A percentile compares a stretch with the other conserved stretches of the same genome.
Conservation (phyloP, 2,888 invertebrate species). For the Acleris holmiana region DNA sequence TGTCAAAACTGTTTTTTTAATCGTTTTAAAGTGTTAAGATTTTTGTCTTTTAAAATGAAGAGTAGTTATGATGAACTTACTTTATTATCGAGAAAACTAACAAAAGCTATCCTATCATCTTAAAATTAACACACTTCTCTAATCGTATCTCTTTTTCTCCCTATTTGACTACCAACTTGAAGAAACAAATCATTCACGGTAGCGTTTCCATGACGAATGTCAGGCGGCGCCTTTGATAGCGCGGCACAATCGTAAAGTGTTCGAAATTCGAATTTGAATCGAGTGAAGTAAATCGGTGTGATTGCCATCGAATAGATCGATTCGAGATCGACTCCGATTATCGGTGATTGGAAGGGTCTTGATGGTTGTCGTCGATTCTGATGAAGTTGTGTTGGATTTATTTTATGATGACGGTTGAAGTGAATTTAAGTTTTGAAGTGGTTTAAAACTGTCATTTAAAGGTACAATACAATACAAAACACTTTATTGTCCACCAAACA, state of each 20-base stretch:
- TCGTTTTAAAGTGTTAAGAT: no score
- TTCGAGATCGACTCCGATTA: conserved; percentile 63
- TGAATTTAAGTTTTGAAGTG: neutral
- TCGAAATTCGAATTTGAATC: conserved; percentile 58
- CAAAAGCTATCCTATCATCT: neutral
- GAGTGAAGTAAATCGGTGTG: conserved; percentile 68
- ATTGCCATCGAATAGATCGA: conserved; percentile 65
- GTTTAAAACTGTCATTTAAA: neutral
- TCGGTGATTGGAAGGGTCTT: conserved; percentile 46
- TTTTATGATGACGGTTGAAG: neutral
- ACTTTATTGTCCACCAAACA: no score
- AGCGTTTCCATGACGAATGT: conserved; percentile 68
- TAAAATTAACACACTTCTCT: neutral
- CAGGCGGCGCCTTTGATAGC: conserved; percentile 42
- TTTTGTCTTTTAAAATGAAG: no score
- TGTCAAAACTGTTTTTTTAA: no score
- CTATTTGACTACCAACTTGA: conserved; percentile 40
- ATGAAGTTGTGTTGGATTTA: conserved; percentile 9
- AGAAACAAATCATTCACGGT: conserved; percentile 48
- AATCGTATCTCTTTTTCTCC: conserved; percentile 2
- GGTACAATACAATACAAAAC: no score
- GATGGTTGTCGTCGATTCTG: conserved; percentile 33
- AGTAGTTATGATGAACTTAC: no score
- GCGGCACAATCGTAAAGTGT: conserved; percentile 56
- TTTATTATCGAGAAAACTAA: neutral